These are phyloP conservation scores for Brachypteracias leptosomus DNA, from an alignment of 2,113 vertebrate species.

Conservation along the genomic window DNA sequence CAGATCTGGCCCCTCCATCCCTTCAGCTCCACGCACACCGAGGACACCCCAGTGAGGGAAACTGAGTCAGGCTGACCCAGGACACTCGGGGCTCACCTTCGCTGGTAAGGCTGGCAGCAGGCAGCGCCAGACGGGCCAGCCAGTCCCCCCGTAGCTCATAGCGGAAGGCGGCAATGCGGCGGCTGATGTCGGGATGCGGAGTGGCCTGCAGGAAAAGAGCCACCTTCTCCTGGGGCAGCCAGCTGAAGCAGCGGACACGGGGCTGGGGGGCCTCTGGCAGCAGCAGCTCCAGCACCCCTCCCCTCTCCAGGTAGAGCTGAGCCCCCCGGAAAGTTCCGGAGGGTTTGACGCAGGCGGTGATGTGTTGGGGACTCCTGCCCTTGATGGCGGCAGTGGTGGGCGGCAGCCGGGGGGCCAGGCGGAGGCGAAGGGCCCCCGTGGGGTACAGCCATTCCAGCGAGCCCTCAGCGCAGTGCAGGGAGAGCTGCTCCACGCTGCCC, in stretches of 20 bases:
- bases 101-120: conserved; percentile 64
- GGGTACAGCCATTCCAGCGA: conserved; percentile 90
- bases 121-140: conserved; percentile 73
- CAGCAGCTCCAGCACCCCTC: conserved; percentile 85
- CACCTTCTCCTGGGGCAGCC: conserved; percentile 80
- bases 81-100: conserved; percentile 72
- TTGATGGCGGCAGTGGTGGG: conserved; percentile 55
- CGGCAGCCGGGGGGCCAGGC: conserved; percentile 82
- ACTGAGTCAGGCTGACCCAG: neutral
- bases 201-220: conserved; percentile 91
- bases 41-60: neutral
- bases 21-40: rapidly evolving
- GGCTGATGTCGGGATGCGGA: conserved; percentile 90
- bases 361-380: conserved; percentile 53
- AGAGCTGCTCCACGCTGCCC: conserved; percentile 89
- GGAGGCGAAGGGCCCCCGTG: conserved; percentile 85
- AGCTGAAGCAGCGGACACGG: conserved; percentile 83
- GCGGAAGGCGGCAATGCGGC: conserved; percentile 87
- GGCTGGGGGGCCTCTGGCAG: conserved; percentile 77
- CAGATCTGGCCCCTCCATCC: rapidly evolving
- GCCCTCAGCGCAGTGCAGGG: conserved; percentile 86
- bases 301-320: conserved; percentile 89
- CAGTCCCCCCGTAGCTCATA: conserved; percentile 86
- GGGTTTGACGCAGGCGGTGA: conserved; percentile 86
- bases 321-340: conserved; percentile 82